phyloP scores from a whole-genome alignment of 2,797 vertebrate species.

The Psittacula echo region DNA sequence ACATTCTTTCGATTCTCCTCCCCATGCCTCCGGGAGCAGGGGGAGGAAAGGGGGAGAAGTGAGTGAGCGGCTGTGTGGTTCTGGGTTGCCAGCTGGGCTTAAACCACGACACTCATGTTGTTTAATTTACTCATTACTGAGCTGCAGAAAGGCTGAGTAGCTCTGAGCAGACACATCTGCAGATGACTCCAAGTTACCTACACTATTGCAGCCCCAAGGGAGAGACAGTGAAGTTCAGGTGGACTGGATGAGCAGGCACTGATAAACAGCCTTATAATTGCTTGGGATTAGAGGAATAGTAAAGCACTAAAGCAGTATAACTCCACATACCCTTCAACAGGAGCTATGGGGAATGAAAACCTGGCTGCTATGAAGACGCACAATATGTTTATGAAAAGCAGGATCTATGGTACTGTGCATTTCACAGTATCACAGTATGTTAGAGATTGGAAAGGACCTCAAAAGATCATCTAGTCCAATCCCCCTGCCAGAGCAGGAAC shows the following conservation, averaged over 20 bases:
- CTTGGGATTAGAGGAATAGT: background rate
- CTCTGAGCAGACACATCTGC: background rate
- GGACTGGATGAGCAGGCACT: background rate
- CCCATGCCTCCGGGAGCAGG: too few species aligned
- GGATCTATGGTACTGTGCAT: background rate
- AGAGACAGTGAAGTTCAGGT: background rate
- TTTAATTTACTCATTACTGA: background rate
- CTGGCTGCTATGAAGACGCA: background rate
- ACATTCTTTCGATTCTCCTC: too few species aligned
- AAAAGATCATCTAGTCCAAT: too few species aligned
- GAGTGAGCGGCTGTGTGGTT: too few species aligned
- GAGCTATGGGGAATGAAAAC: background rate
- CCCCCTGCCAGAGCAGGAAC: too few species aligned
- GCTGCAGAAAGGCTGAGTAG: background rate
- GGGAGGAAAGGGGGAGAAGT: too few species aligned
- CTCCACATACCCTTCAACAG: background rate
- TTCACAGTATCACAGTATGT: too few species aligned
- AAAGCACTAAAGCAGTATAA: background rate
- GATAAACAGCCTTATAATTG: background rate
- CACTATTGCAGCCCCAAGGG: too few species aligned
- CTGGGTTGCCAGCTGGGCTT: too few species aligned
- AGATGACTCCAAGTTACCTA: background rate
- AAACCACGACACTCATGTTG: too few species aligned
- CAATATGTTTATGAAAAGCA: background rate
- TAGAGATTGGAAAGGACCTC: too few species aligned